Percentiles rank a stretch among this genome's conserved stretches.
Conservation (phyloP, 1,140 invertebrate species). For the Hycleus cichorii region DNA sequence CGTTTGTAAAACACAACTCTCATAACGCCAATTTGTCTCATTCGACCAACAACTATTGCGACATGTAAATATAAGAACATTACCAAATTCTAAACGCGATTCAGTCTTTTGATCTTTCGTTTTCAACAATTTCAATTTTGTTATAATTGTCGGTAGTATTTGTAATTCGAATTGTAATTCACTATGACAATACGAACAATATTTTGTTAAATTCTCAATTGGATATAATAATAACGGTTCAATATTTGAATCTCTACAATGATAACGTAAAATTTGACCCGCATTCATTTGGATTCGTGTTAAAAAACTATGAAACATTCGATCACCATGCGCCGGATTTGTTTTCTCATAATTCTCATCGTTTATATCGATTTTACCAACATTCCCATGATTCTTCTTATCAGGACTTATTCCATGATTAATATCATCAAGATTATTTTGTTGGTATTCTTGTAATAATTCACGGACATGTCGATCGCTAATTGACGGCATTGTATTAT, state of each 20-base stretch:
- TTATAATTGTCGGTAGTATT: slow-evolving; percentile 68
- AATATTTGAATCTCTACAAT: slow-evolving; percentile 49
- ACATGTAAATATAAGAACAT: slow-evolving; percentile 73
- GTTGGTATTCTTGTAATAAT: slow-evolving; percentile 55
- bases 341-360: slow-evolving; percentile 71
- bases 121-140: slow-evolving; percentile 52
- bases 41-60: slow-evolving; percentile 73
- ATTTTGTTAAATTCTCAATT: slow-evolving; percentile 45
- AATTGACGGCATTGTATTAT: slow-evolving; percentile 14
- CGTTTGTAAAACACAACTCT: slow-evolving; percentile 66
- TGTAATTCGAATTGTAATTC: slow-evolving; percentile 73
- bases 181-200: slow-evolving; percentile 64
- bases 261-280: slow-evolving; percentile 70
- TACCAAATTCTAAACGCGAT: slow-evolving; percentile 68
- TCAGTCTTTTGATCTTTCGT: slow-evolving; percentile 37
- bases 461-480: slow-evolving; percentile 51
- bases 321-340: slow-evolving; percentile 69
- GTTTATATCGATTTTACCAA: neutral
- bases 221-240: slow-evolving; percentile 58
- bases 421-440: slow-evolving; percentile 44
- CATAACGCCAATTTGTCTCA: slow-evolving; percentile 57
- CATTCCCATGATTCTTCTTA: slow-evolving; percentile 9
- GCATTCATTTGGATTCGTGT: slow-evolving; percentile 66
- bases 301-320: slow-evolving; percentile 71
- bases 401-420: slow-evolving; percentile 20